These are phyloP conservation scores for Labeo rohita DNA, from an alignment of 2,113 vertebrate genomes.

Conservation along the genomic window DNA sequence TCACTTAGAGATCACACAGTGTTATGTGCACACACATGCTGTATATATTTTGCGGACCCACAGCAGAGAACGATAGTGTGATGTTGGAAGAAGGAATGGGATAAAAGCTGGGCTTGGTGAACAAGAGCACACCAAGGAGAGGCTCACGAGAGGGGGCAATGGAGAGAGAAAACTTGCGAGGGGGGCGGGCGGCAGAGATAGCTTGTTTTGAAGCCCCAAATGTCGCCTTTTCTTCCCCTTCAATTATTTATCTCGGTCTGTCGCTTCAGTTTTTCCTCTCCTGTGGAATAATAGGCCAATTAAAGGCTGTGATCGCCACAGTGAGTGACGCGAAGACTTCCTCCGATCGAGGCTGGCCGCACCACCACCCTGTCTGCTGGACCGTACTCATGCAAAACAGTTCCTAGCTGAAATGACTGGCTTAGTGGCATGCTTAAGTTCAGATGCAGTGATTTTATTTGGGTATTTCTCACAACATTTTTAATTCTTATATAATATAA, in stretches of 20 bases:
- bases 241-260: constrained; percentile 70
- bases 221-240: constrained; percentile 66
- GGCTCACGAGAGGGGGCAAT: constrained; percentile 1
- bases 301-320: constrained; percentile 61
- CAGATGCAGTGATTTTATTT: not conserved
- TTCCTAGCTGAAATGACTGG: not conserved
- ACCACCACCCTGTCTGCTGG: constrained; percentile 14
- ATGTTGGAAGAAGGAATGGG: constrained; percentile 5
- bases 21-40: not conserved
- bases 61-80: not conserved
- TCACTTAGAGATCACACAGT: constrained; percentile 31
- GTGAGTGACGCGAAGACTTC: constrained; percentile 59
- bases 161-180: constrained; percentile 17
- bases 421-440: not conserved
- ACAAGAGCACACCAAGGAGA: constrained; percentile 18
- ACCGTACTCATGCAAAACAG: not conserved
- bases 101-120: constrained; percentile 24
- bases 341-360: not conserved
- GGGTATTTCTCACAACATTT: not conserved
- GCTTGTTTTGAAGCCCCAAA: constrained; percentile 71
- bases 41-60: not conserved
- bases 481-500: not conserved
- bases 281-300: constrained; percentile 68
- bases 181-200: constrained; percentile 22
- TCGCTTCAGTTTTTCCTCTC: constrained; percentile 61